Base-by-base conservation (phyloP, 2,113 vertebrate genomes). In the Psophia crepitans region DNA sequence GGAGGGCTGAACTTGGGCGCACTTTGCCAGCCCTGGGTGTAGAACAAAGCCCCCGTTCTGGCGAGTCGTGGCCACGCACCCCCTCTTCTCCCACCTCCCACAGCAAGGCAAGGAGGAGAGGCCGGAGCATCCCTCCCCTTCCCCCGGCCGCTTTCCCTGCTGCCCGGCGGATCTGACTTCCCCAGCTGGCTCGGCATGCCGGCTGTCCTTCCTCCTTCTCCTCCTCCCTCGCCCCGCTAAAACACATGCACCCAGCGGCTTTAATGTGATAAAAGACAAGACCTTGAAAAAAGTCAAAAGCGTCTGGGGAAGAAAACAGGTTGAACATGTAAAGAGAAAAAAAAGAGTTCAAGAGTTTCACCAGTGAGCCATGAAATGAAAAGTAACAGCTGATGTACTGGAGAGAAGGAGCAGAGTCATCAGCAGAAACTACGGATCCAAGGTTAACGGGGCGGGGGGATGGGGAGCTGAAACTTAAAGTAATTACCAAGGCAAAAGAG, bases 351-450 rank as follows among this genome's bases (percentile, higher is more conserved):
- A 93, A 96, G 96, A 98, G 97, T 98, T 98, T 98, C 97, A 97
- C 89, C 96, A 96, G 95, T 97, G 97, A 99, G 97, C 97, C 97
- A 96, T 98, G 98, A 98, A 99, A 98, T 98, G 98, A 97, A 96
- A 98, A 98, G 97, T 94, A 98, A 91, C 97, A 98, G 98, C 97
- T 98, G 97, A 97, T 97, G 97, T 87, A 95, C 84, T 89, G 92
- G 83, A 90, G 82, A 51, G 70, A 88, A 84, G 82, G 79, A 86
- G 75, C 64, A 51, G 90, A 80, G 60, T 84, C 73, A 86, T 46
- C 96, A 84, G 79, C 93, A 77, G 69, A 76, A 96, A 76, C 97
- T 94, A 39, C 84, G 91, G 96, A 97, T 65, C 94, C 94, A 96
- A 96, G 92, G 90, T 90, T 96, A 97, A 74, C 35, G 69, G 94